Base-by-base conservation (phyloP, 2,888 invertebrate genomes). In the Norana najaformis region DNA sequence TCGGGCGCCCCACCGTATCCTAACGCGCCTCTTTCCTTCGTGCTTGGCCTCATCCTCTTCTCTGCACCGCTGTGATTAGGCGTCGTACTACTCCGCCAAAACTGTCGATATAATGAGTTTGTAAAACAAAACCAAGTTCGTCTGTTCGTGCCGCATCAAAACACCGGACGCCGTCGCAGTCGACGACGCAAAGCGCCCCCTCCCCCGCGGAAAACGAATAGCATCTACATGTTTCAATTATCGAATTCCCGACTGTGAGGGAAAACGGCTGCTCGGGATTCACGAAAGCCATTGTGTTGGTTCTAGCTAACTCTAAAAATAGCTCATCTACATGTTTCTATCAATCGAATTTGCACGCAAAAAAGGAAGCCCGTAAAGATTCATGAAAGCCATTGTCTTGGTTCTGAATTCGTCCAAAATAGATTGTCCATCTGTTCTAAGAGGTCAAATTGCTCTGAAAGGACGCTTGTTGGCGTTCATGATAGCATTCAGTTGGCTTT, bases 151-250 rank as follows among this genome's bases (percentile, higher is more conserved):
- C 69, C n/a, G 8, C 69, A n/a, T 69, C 69, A 8, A 47, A 69
- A 69, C 69, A n/a, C n/a, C n/a, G n/a, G 69, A 69, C 6, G 47
- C 47, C 47, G 23, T 30, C 4, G 69, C 69, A n/a, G 69, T n/a
- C 69, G n/a, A 5, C 69, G n/a, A 69, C 30, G 69, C 69, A 69
- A 69, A n/a, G 69, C 69, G n/a, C 8, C 69, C n/a, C n/a, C n/a
- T n/a, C n/a, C n/a, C n/a, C n/a, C 30, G 11, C 30, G 69, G 69
- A 69, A 69, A 69, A 69, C 69, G 69, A 69, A 69, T 69, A 69
- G 69, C 69, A 69, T 69, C 69, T 69, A 69, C 69, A 69, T 69
- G 69, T 69, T 69, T 69, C 69, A n/a, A 69, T 69, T 69, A 69
- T 69, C 69, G n/a, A 69, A 69, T 69, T 69, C 69, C 69, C 69